Evolutionary conservation across 1,140 invertebrate species (phyloP).

Genomic region (Calliphora vicina): DNA sequence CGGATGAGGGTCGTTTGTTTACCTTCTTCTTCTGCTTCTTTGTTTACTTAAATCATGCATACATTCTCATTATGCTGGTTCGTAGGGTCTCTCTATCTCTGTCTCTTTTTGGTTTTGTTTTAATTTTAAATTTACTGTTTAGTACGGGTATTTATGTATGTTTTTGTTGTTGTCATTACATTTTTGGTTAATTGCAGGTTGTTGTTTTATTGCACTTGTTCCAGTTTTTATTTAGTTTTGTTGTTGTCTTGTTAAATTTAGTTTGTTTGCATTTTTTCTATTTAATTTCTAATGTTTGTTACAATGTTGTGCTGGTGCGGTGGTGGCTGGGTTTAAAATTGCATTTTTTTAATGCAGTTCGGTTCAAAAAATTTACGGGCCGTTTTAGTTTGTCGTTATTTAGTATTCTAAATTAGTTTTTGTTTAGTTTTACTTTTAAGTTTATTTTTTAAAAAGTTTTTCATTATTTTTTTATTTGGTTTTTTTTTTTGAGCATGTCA

Average conservation of each 20-base stretch:
- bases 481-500: not conserved
- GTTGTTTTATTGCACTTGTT: not conserved
- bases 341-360: not conserved
- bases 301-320: not conserved
- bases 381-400: not conserved
- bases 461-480: not conserved
- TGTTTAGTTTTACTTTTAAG: not conserved
- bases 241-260: not conserved
- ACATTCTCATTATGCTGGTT: not conserved
- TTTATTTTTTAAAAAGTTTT: not conserved
- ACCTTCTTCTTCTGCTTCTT: not conserved
- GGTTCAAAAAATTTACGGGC: not conserved
- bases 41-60: not conserved
- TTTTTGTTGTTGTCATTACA: not conserved
- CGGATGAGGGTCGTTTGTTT: not conserved
- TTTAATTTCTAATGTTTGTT: not conserved
- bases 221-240: not conserved
- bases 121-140: not conserved
- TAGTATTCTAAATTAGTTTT: not conserved
- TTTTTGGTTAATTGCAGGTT: conserved; percentile 8
- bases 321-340: not conserved
- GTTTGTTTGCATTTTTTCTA: not conserved
- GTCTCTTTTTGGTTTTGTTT: no score
- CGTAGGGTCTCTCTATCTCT: not conserved
- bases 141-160: no score